Conservation (phyloP, 1,140 invertebrate species). For the Dysdera silvatica region DNA sequence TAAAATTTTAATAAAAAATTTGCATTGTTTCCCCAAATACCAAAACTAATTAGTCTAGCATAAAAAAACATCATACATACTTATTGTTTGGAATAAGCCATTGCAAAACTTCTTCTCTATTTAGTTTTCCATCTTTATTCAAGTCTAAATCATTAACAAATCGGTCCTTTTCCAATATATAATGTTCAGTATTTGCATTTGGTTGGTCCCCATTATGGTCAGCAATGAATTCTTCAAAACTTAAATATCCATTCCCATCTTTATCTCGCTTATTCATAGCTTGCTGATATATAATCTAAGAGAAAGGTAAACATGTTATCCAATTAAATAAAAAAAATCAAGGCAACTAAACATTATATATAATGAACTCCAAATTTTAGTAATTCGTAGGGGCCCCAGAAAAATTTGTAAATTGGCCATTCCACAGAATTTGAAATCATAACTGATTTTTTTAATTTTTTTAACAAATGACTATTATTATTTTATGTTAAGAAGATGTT, state of each 20-base stretch:
- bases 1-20: background rate
- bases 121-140: constrained; percentile 74
- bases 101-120: constrained; percentile 66
- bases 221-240: constrained; percentile 33
- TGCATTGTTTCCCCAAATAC: background rate
- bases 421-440: too few relatives aligned
- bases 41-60: background rate
- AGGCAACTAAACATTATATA: too few relatives aligned
- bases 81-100: constrained; percentile 91
- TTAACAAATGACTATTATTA: too few relatives aligned
- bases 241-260: constrained; percentile 33
- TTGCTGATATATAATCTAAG: constrained; percentile 29
- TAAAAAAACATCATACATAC: constrained; percentile 49
- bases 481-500: too few relatives aligned
- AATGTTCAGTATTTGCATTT: constrained; percentile 27
- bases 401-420: too few relatives aligned
- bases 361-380: too few relatives aligned
- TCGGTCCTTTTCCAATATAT: constrained; percentile 71
- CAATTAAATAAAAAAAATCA: constrained; percentile 1
- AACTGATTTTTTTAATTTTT: too few relatives aligned
- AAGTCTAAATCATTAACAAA: constrained; percentile 83
- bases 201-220: constrained; percentile 24
- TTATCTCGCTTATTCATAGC: constrained; percentile 31
- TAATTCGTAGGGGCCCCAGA: too few relatives aligned
- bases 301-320: background rate